Evolutionary conservation across 1,140 invertebrate genomes (phyloP).

Genomic region (Micrasema longulum): DNA sequence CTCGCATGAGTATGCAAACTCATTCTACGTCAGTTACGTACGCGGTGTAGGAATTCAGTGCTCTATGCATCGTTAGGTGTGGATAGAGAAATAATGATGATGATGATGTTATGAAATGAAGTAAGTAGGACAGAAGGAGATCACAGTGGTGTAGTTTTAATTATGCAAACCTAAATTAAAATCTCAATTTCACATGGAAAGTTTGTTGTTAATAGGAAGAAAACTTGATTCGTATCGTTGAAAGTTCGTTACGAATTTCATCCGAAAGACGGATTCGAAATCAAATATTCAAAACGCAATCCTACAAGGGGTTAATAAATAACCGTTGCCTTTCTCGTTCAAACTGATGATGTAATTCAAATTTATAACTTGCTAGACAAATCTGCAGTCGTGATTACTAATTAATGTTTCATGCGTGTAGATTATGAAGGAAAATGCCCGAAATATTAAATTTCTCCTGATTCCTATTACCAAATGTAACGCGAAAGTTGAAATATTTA

Average conservation of each 20-base stretch:
- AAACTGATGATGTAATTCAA: constrained; percentile 47
- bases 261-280: constrained; percentile 51
- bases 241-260: constrained; percentile 33
- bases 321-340: constrained; percentile 40
- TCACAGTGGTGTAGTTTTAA: neutral
- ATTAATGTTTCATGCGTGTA: constrained; percentile 42
- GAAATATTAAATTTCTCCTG: constrained; percentile 36
- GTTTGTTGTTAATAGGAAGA: constrained; percentile 23
- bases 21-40: no score
- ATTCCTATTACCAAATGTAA: constrained; percentile 34
- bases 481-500: constrained; percentile 23
- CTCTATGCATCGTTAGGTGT: no score
- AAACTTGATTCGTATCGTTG: constrained; percentile 28
- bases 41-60: no score
- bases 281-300: constrained; percentile 56
- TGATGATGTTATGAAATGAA: no score
- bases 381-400: constrained; percentile 52
- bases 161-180: constrained; percentile 29
- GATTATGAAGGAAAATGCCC: constrained; percentile 34
- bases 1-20: no score
- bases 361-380: constrained; percentile 52
- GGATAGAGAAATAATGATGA: no score
- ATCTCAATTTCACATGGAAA: constrained; percentile 2
- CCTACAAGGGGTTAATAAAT: constrained; percentile 50
- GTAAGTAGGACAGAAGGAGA: no score